These are phyloP conservation scores for Pristionchus japonicus DNA, from an alignment of 2,888 invertebrate species.

Conservation along the genomic window DNA sequence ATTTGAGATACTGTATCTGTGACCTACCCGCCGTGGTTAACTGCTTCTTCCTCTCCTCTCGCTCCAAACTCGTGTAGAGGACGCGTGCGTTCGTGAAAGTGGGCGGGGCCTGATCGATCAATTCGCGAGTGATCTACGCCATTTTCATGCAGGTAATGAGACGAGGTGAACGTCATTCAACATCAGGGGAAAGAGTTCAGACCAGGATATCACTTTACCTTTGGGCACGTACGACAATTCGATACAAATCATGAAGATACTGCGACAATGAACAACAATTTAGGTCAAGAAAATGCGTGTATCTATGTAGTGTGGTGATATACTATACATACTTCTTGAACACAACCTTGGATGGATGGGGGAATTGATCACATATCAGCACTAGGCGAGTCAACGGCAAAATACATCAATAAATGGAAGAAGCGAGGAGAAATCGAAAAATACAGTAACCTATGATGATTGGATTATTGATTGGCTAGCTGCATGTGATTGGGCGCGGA, in stretches of 20 bases:
- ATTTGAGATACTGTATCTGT: not conserved
- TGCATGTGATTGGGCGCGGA: not conserved
- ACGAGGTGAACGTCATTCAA: not conserved
- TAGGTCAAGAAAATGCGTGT: not conserved
- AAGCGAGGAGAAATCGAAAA: not conserved
- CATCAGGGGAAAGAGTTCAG: not conserved
- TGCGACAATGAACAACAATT: conserved; percentile 23
- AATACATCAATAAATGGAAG: not conserved
- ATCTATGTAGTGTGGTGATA: conserved; percentile 24
- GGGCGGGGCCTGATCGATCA: conserved; percentile 14
- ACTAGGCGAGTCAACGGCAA: conserved; percentile 1
- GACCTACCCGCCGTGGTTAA: conserved; percentile 19
- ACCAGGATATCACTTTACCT: not conserved
- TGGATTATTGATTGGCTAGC: conserved; percentile 30
- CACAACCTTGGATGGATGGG: conserved; percentile 12
- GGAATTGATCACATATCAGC: conserved; percentile 26
- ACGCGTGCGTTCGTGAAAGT: not conserved
- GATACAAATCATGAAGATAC: not conserved
- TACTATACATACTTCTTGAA: not conserved
- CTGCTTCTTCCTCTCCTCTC: conserved; percentile 2
- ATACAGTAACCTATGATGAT: no score
- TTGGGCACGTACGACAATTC: not conserved
- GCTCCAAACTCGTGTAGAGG: not conserved
- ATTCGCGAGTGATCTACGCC: not conserved
- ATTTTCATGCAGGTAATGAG: not conserved